These are phyloP conservation scores for Pelodytes ibericus DNA, from an alignment of 2,797 vertebrate species.

Conservation along the genomic window DNA sequence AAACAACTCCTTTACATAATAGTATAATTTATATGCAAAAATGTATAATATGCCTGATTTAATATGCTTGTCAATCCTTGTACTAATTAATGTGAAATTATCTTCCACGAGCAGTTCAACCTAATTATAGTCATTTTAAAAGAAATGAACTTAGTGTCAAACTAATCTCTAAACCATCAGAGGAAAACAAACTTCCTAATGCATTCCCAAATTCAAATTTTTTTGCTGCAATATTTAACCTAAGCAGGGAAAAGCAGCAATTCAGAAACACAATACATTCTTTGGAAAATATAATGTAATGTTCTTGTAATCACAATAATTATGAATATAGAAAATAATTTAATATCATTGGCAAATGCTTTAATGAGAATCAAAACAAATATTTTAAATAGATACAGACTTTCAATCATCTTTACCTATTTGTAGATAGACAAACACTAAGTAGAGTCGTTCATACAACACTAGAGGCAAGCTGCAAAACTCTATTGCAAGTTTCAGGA, in stretches of 20 bases:
- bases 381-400: too few species aligned
- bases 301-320: not conserved
- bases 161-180: conserved; percentile 55
- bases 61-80: conserved; percentile 60
- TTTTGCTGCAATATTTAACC: conserved; percentile 20
- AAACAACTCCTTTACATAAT: conserved; percentile 56
- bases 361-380: too few species aligned
- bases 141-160: conserved; percentile 57
- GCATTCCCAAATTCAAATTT: not conserved
- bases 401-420: too few species aligned
- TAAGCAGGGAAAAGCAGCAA: not conserved
- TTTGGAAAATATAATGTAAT: not conserved
- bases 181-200: conserved; percentile 57
- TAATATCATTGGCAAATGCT: not conserved
- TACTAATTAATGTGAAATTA: conserved; percentile 64
- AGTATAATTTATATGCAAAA: conserved; percentile 64
- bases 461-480: too few species aligned
- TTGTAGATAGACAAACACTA: too few species aligned
- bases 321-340: not conserved
- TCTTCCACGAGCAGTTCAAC: conserved; percentile 59
- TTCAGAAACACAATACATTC: not conserved
- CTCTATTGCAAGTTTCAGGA: too few species aligned
- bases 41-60: conserved; percentile 56
- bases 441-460: too few species aligned
- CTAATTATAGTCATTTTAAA: conserved; percentile 64